Conservation (phyloP, 2,888 invertebrate genomes). For the Gryllus longicercus region DNA sequence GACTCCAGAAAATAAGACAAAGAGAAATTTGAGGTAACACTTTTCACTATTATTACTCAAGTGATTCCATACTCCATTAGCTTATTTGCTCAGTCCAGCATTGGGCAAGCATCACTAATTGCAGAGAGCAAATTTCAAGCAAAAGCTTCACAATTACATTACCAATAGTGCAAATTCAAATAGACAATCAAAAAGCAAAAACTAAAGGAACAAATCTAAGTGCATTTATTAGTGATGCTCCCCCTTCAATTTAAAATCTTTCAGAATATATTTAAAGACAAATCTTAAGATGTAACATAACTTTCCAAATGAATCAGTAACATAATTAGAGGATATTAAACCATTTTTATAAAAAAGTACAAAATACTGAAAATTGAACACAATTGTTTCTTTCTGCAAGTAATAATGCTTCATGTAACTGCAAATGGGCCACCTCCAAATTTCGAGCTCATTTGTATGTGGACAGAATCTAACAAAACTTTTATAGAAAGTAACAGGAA, state of each 20-base stretch:
- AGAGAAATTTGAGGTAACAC: background rate
- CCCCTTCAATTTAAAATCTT: background rate
- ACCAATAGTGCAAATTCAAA: slow-evolving; percentile 9
- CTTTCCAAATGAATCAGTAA: background rate
- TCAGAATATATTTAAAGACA: background rate
- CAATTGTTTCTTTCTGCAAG: slow-evolving; percentile 19
- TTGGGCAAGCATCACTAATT: background rate
- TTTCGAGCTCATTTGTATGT: background rate
- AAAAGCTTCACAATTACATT: too few species aligned
- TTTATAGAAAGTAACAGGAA: slow-evolving; percentile 5
- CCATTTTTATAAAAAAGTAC: slow-evolving; percentile 33
- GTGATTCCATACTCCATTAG: background rate
- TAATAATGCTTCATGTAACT: background rate
- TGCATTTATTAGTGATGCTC: background rate
- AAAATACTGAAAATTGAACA: slow-evolving; percentile 32
- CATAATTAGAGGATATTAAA: background rate
- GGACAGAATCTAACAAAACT: background rate
- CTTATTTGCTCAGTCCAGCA: background rate
- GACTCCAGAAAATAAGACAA: slow-evolving; percentile 4
- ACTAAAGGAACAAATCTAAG: background rate
- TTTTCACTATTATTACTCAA: background rate
- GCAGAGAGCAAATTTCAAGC: too few species aligned
- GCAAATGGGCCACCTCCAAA: background rate
- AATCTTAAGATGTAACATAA: slow-evolving; percentile 21
- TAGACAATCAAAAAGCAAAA: background rate